A percentile compares a stretch with the other conserved stretches of the same genome.
Evolutionary conservation across 1,140 invertebrate species (phyloP).

Genomic region (Myzus persicae): DNA sequence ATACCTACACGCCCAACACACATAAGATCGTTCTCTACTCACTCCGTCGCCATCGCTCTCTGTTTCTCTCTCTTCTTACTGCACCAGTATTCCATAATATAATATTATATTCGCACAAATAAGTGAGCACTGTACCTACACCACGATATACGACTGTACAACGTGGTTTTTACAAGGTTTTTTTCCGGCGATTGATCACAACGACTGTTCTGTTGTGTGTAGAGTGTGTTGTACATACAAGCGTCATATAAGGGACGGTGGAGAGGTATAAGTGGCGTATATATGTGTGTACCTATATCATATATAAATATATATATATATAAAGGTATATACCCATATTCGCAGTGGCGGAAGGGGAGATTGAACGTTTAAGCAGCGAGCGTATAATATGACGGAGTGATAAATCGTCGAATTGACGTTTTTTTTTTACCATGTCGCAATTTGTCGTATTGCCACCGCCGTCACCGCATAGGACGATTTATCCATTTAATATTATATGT

Average conservation of each 20-base stretch:
- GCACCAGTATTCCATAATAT: not conserved
- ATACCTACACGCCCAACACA: not conserved
- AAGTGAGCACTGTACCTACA: not conserved
- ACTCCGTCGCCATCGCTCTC: too few species aligned
- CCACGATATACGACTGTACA: not conserved
- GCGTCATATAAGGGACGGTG: too few species aligned
- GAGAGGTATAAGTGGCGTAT: not conserved
- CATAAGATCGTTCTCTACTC: not conserved
- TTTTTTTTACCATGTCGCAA: not conserved
- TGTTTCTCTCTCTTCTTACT: not conserved
- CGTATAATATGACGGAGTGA: slow-evolving; percentile 23
- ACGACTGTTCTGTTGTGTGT: not conserved
- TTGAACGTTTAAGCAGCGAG: not conserved
- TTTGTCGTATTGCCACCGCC: not conserved
- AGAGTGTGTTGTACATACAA: not conserved
- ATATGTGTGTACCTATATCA: too few species aligned
- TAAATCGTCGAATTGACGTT: slow-evolving; percentile 38
- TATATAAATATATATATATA: not conserved
- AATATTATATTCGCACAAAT: not conserved
- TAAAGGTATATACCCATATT: not conserved
- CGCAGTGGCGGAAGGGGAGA: not conserved
- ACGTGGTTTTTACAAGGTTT: not conserved
- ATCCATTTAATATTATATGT: not conserved
- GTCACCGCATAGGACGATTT: not conserved
- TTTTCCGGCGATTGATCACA: not conserved